phyloP scores from a whole-genome alignment of 1,140 invertebrate species.

The Leptinotarsa undecemlineata region DNA sequence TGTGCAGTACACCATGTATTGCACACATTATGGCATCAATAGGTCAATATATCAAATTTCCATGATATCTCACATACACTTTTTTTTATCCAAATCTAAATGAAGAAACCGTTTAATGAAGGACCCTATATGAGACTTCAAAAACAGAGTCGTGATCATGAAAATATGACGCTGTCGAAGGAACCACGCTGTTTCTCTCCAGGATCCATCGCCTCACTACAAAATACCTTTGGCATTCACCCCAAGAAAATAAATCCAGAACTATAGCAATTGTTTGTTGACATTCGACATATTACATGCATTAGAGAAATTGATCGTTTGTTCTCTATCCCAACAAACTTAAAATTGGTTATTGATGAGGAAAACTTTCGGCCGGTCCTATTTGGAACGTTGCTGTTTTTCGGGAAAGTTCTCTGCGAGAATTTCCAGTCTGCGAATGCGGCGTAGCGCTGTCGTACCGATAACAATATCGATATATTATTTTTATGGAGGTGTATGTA shows the following conservation, averaged over 20 bases:
- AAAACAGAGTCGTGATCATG: not conserved
- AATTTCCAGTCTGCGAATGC: slow-evolving; percentile 3
- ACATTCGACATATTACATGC: slow-evolving; percentile 24
- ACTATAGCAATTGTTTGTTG: slow-evolving; percentile 7
- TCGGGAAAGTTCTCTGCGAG: slow-evolving; percentile 5
- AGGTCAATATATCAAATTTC: no score
- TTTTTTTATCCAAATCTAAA: no score
- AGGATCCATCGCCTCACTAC: not conserved
- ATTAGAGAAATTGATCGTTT: slow-evolving; percentile 23
- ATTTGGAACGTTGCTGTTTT: slow-evolving; percentile 15
- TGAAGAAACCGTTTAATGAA: no score
- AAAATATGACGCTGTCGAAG: not conserved
- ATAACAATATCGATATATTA: slow-evolving; percentile 23
- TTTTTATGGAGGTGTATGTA: slow-evolving; percentile 21
- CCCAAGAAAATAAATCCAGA: slow-evolving; percentile 9
- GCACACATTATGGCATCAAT: no score
- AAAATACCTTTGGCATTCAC: not conserved
- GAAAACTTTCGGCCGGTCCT: slow-evolving; percentile 6
- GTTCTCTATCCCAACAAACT: slow-evolving; percentile 9
- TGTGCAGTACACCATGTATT: no score
- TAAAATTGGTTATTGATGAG: slow-evolving; percentile 23
- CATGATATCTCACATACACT: no score
- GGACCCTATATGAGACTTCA: no score
- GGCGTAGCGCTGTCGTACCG: not conserved
- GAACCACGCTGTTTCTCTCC: not conserved